A percentile compares a stretch with the other conserved stretches of the same genome.
phyloP scores from a whole-genome alignment of 2,113 vertebrate genomes.

The Seriola aureovittata region DNA sequence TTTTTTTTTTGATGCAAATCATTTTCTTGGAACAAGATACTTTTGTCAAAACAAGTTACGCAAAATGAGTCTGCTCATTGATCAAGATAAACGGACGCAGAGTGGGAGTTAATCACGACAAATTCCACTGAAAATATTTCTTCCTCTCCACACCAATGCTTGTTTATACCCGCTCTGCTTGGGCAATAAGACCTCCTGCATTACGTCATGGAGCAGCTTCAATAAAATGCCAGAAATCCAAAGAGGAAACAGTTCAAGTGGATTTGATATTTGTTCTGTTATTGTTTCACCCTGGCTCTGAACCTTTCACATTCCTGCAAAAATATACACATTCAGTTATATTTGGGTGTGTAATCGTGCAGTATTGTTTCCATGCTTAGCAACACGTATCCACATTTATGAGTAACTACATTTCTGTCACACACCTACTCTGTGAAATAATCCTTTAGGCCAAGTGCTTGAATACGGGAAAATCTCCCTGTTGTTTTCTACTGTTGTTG shows the following conservation, averaged over 20 bases:
- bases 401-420: constrained; percentile 23
- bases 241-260: constrained; percentile 16
- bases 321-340: constrained; percentile 24
- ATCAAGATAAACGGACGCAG: constrained; percentile 20
- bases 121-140: constrained; percentile 17
- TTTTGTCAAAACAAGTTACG: constrained; percentile 12
- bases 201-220: constrained; percentile 25
- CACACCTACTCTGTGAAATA: constrained; percentile 27
- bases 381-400: constrained; percentile 8
- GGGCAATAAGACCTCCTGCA: background rate
- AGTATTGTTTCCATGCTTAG: constrained; percentile 8
- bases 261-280: constrained; percentile 18
- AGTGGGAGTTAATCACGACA: background rate
- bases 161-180: constrained; percentile 23
- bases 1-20: background rate
- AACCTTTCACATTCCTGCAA: constrained; percentile 26
- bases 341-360: constrained; percentile 11
- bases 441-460: constrained; percentile 18
- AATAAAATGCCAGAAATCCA: constrained; percentile 9
- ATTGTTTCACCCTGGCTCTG: constrained; percentile 19
- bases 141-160: background rate
- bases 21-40: background rate
- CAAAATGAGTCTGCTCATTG: background rate
- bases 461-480: constrained; percentile 18
- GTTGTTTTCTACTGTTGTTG: constrained; percentile 16